Evolutionary conservation across 2,113 vertebrate genomes (phyloP).

Genomic region (Alethe castanea): DNA sequence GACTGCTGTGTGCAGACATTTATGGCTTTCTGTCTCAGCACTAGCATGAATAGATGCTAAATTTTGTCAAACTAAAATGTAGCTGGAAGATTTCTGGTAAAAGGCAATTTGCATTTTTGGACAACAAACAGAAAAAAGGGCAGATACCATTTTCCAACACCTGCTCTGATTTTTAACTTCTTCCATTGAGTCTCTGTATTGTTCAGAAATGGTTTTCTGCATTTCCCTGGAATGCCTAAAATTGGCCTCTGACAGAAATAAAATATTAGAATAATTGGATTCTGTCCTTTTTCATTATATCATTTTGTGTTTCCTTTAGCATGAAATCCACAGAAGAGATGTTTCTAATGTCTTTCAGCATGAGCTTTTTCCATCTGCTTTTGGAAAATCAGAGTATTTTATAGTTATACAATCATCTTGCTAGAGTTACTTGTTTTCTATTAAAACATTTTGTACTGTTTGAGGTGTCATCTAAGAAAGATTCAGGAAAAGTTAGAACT

Average conservation of each 20-base stretch:
- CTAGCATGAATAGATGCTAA: neutral
- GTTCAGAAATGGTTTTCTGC: neutral
- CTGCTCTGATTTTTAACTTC: slow-evolving; percentile 33
- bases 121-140: slow-evolving; percentile 41
- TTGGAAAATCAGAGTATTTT: slow-evolving; percentile 22
- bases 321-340: neutral
- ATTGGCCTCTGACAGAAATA: slow-evolving; percentile 21
- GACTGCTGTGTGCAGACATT: slow-evolving; percentile 26
- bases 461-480: neutral
- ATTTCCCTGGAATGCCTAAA: slow-evolving; percentile 18
- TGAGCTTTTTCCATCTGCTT: slow-evolving; percentile 15
- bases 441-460: neutral
- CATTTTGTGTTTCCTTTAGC: slow-evolving; percentile 11
- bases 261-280: slow-evolving; percentile 27
- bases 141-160: slow-evolving; percentile 45
- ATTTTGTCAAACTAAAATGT: slow-evolving; percentile 9
- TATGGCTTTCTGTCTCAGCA: slow-evolving; percentile 17
- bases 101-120: slow-evolving; percentile 44
- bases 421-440: slow-evolving; percentile 17
- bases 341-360: slow-evolving; percentile 3
- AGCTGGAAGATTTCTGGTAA: slow-evolving; percentile 20
- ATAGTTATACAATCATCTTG: neutral
- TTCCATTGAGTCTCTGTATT: neutral
- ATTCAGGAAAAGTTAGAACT: neutral
- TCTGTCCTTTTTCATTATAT: slow-evolving; percentile 45